These are phyloP conservation scores for Drosophila infuscata DNA, from an alignment of 2,888 invertebrate genomes.

Conservation along the genomic window DNA sequence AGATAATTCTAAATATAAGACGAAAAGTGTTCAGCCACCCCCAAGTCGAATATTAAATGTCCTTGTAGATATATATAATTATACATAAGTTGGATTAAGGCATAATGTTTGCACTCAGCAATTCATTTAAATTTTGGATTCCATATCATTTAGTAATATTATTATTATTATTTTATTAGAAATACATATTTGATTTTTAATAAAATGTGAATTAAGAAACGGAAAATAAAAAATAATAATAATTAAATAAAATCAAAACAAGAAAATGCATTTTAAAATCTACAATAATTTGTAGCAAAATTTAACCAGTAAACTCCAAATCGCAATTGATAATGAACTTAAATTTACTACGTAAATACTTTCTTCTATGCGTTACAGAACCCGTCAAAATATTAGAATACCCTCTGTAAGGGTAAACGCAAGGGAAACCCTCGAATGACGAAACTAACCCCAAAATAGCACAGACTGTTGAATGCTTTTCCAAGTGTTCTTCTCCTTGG, in stretches of 20 bases:
- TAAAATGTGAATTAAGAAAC: not conserved
- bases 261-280: not conserved
- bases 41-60: conserved; percentile 1
- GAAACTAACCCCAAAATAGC: conserved; percentile 61
- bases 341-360: not conserved
- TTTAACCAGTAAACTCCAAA: not conserved
- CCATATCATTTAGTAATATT: not conserved
- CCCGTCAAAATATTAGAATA: not conserved
- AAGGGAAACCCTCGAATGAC: conserved; percentile 47
- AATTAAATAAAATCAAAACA: not conserved
- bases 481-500: conserved; percentile 11
- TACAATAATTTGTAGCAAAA: not conserved
- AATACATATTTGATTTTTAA: not conserved
- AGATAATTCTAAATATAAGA: conserved; percentile 41
- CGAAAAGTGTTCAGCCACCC: not conserved
- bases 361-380: not conserved
- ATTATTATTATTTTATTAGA: not conserved
- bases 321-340: not conserved
- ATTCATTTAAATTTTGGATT: not conserved
- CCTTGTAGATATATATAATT: not conserved
- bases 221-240: not conserved
- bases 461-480: conserved; percentile 30
- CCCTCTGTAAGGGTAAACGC: not conserved
- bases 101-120: not conserved
- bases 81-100: not conserved